These are phyloP conservation scores for Meganola albula DNA, from an alignment of 2,888 invertebrate species.

Conservation along the genomic window DNA sequence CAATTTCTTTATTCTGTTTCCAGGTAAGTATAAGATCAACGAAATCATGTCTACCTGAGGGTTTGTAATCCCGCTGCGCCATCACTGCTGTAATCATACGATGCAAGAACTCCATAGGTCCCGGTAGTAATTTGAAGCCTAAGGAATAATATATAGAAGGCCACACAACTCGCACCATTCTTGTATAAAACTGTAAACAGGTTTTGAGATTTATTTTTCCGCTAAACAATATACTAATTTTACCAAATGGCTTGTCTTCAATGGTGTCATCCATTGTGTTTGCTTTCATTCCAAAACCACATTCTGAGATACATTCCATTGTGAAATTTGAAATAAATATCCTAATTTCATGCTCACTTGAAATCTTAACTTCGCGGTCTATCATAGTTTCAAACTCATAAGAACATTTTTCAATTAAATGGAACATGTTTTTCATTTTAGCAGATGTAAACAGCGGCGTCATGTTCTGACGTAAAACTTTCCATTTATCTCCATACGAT, in stretches of 20 bases:
- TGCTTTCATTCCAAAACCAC: slow-evolving; percentile 10
- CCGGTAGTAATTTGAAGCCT: too few species aligned
- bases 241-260: slow-evolving; percentile 8
- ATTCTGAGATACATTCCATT: slow-evolving; percentile 20
- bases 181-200: background rate
- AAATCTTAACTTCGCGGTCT: slow-evolving; percentile 12
- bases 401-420: slow-evolving; percentile 24
- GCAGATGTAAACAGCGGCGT: slow-evolving; percentile 28
- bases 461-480: slow-evolving; percentile 25
- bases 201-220: background rate
- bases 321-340: slow-evolving; percentile 15
- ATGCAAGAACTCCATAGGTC: slow-evolving; percentile 14
- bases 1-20: slow-evolving; percentile 26
- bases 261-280: slow-evolving; percentile 9
- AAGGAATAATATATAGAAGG: slow-evolving; percentile 9
- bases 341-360: slow-evolving; percentile 13
- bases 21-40: slow-evolving; percentile 22
- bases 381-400: slow-evolving; percentile 16
- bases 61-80: slow-evolving; percentile 12
- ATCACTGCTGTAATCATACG: slow-evolving; percentile 17
- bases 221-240: slow-evolving; percentile 1
- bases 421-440: slow-evolving; percentile 30
- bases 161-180: slow-evolving; percentile 4
- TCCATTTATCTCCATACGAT: slow-evolving; percentile 24
- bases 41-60: slow-evolving; percentile 23